phyloP scores from a whole-genome alignment of 2,888 invertebrate genomes.

The Drosophila mercatorum region DNA sequence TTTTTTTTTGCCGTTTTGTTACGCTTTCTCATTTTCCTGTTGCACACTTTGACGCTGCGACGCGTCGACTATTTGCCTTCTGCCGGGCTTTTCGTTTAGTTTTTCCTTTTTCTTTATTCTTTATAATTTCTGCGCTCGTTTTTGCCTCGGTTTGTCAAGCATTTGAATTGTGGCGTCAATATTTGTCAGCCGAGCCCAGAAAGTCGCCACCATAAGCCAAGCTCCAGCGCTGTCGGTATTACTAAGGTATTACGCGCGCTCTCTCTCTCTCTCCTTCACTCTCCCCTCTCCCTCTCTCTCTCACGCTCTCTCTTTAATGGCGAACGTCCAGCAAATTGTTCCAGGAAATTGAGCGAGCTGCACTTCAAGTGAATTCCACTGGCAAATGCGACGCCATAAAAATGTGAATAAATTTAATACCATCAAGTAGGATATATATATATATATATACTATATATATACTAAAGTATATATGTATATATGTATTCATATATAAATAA shows the following conservation, averaged over 20 bases:
- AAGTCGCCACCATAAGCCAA: slow-evolving; percentile 31
- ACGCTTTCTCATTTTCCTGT: slow-evolving; percentile 43
- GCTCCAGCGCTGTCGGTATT: slow-evolving; percentile 14
- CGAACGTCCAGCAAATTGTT: slow-evolving; percentile 63
- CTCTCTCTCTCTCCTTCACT: not conserved
- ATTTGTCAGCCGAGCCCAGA: slow-evolving; percentile 58
- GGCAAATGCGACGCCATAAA: slow-evolving; percentile 48
- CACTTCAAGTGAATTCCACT: slow-evolving; percentile 59
- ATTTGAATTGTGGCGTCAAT: slow-evolving; percentile 66
- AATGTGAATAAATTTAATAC: slow-evolving; percentile 70
- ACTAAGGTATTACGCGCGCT: not conserved
- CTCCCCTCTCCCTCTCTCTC: not conserved
- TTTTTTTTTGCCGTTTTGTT: slow-evolving; percentile 35
- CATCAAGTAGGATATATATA: slow-evolving; percentile 17
- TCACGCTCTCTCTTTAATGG: slow-evolving; percentile 27
- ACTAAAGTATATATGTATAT: not conserved
- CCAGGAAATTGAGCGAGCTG: slow-evolving; percentile 73
- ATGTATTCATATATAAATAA: slow-evolving; percentile 9
- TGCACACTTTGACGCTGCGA: slow-evolving; percentile 47
- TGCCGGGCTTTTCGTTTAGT: slow-evolving; percentile 27
- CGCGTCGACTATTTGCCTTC: slow-evolving; percentile 51
- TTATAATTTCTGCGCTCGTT: slow-evolving; percentile 37
- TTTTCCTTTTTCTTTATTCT: slow-evolving; percentile 39
- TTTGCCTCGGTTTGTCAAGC: slow-evolving; percentile 51
- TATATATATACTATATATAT: not conserved